phyloP scores from a whole-genome alignment of 2,888 invertebrate species.

The Ptilodon capucinus region DNA sequence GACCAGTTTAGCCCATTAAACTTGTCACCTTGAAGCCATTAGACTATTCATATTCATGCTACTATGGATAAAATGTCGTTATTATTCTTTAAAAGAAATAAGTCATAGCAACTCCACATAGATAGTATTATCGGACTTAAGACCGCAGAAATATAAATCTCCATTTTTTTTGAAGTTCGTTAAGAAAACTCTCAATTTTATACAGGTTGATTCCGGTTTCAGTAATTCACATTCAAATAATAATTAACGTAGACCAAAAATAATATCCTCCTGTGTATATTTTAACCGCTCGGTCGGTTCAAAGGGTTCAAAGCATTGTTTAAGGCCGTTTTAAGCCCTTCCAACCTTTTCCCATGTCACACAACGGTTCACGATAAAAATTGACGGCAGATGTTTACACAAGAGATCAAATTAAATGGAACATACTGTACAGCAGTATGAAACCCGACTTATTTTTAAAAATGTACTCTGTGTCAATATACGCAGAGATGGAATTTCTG shows the following conservation, averaged over 20 bases:
- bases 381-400: slow-evolving; percentile 12
- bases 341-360: slow-evolving; percentile 9
- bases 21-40: no score
- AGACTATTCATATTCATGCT: no score
- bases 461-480: no score
- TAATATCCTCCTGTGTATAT: neutral
- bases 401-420: slow-evolving; percentile 11
- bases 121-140: no score
- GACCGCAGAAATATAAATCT: no score
- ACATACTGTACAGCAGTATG: slow-evolving; percentile 1
- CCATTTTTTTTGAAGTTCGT: no score
- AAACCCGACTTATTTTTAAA: no score
- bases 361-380: slow-evolving; percentile 23
- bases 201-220: neutral
- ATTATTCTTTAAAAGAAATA: no score
- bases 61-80: no score
- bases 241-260: neutral
- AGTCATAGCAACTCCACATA: no score
- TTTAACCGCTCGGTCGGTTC: slow-evolving; percentile 1
- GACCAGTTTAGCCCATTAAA: no score
- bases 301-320: slow-evolving; percentile 9
- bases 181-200: neutral
- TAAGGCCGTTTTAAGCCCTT: slow-evolving; percentile 14
- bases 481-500: no score
- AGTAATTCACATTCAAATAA: neutral